Evolutionary conservation across 2,888 invertebrate genomes (phyloP), one percentile per base, ranked within the genome.

Genomic region (Eupelmus urozonus): DNA sequence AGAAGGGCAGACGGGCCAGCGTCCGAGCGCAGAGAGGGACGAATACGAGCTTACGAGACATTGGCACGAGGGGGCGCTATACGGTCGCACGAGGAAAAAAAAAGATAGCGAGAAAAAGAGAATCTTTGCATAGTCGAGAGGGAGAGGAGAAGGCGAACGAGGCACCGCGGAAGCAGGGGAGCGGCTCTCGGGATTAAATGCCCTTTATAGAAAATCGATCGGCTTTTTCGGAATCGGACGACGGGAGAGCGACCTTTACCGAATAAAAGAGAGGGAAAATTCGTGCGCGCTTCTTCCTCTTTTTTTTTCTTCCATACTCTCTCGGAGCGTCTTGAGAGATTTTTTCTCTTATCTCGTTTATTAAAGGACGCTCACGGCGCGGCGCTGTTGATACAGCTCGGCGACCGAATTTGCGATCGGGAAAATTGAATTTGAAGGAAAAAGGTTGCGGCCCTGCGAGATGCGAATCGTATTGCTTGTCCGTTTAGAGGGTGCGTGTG

Each of bases 201-300:
- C 25, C 73, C 73, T 73, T 73, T 69, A 62, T 73, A 67, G 72
- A 62, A 73, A 73, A 78, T 78, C 73, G 78, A 78, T 78, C 62
- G 29, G 66, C 60, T 60, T 66, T 60, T 65, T 70, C 53, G 59
- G 42, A 77, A 77, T 53, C 25, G 40, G 27, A 29, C 20, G n/a
- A 23, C 2, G 27, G 25, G 23, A 51, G n/a, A 49, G 18, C 57
- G 27, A 45, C 57, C 57, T 57, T 49, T 49, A 13, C 57, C 66
- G 66, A 40, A 49, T 42, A 23, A 5, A 69, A 57, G 25, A 23
- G 40, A 57, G 25, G 16, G 40, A 25, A 57, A n/a, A 40, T 18
- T 42, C 29, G 9, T 5, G 34, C 9, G n/a, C n/a, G n/a, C 9
- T 34, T 34, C 34, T 34, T 34, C 34, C 34, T 34, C 9, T 9